Conservation (phyloP, 92 coral and sea anemone genomes). For the Heteractis magnifica region DNA sequence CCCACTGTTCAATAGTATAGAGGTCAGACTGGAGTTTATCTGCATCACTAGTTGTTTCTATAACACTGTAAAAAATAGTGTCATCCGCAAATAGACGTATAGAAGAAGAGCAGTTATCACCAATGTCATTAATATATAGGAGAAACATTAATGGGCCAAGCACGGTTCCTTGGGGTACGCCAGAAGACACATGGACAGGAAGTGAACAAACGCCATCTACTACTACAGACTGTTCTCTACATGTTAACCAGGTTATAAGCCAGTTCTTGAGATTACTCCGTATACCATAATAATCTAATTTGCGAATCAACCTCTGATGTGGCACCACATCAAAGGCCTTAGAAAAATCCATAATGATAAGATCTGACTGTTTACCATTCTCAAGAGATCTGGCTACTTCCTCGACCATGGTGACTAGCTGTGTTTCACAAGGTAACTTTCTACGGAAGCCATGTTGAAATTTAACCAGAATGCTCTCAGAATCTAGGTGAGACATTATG, state of each 20-base stretch:
- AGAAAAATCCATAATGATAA: no score
- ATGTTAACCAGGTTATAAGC: no score
- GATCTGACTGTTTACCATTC: no score
- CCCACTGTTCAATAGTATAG: constrained; percentile 35
- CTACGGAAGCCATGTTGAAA: constrained; percentile 46
- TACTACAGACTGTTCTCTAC: no score
- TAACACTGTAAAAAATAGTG: constrained; percentile 12
- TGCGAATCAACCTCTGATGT: no score
- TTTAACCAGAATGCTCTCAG: constrained; percentile 24
- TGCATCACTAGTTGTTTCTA: constrained; percentile 37
- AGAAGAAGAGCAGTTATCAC: constrained; percentile 20
- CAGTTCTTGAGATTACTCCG: no score
- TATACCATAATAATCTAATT: no score
- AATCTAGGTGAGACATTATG: constrained; percentile 35
- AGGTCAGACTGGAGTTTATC: constrained; percentile 30
- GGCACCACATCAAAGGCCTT: no score
- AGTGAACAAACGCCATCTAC: no score
- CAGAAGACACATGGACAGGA: no score
- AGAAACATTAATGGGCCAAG: constrained; percentile 9
- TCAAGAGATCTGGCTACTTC: no score
- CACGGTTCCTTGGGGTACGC: no score
- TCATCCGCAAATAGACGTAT: constrained; percentile 25
- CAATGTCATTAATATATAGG: constrained; percentile 4
- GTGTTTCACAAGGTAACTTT: constrained; percentile 38
- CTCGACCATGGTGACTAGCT: constrained; percentile 10